phyloP scores from a whole-genome alignment of 2,888 invertebrate species.

The Drosophila picticornis region DNA sequence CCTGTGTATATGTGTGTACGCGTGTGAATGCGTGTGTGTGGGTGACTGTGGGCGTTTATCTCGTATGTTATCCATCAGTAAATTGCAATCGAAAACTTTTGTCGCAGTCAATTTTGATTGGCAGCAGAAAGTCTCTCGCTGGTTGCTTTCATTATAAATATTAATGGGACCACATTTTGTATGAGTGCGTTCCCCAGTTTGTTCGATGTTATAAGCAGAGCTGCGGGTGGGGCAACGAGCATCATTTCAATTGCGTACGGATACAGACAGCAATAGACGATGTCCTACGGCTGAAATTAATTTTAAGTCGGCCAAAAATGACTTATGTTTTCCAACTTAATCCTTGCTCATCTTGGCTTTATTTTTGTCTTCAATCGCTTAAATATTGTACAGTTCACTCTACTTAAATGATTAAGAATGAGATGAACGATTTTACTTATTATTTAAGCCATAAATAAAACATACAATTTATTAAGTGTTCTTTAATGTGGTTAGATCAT shows the following conservation, averaged over 20 bases:
- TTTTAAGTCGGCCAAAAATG: background rate
- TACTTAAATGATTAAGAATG: background rate
- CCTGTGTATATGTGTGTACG: background rate
- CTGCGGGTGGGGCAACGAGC: background rate
- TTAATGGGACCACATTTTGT: slow-evolving; percentile 46
- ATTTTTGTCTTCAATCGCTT: background rate
- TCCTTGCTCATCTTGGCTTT: background rate
- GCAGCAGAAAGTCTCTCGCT: slow-evolving; percentile 6
- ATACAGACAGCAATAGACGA: background rate
- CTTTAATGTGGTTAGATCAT: background rate
- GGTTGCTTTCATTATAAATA: slow-evolving; percentile 30
- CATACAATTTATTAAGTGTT: no score
- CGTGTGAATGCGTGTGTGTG: background rate
- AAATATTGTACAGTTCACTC: background rate
- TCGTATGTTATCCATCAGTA: slow-evolving; percentile 16
- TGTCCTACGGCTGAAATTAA: background rate
- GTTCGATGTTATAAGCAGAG: background rate
- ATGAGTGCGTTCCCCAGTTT: slow-evolving; percentile 24
- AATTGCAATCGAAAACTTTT: slow-evolving; percentile 53
- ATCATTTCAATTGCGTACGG: background rate
- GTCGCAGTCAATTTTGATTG: slow-evolving; percentile 47
- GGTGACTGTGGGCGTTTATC: background rate
- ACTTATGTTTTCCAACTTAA: background rate
- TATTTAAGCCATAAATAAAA: no score
- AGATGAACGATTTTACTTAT: background rate